Evolutionary conservation across 2,888 invertebrate species (phyloP).

Genomic region (Anoplius nigerrimus): DNA sequence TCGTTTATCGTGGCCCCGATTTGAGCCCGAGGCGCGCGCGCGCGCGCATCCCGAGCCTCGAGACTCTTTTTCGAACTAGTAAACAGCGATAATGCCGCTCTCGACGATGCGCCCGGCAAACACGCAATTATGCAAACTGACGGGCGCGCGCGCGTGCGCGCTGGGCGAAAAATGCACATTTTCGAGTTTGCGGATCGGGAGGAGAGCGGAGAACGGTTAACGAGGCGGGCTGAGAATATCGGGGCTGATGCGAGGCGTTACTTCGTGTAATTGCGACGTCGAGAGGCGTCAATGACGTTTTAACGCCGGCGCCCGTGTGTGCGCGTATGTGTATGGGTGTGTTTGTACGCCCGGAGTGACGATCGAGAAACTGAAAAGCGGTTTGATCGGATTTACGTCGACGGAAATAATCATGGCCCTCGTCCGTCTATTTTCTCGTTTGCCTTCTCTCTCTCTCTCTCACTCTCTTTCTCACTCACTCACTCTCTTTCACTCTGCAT

Average conservation of each 20-base stretch:
- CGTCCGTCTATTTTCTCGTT: neutral
- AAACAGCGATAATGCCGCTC: neutral
- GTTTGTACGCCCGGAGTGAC: neutral
- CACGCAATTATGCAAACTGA: neutral
- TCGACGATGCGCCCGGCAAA: conserved; percentile 5
- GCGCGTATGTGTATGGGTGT: too few species aligned
- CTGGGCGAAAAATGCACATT: too few species aligned
- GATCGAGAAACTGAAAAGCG: neutral
- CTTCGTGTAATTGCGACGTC: too few species aligned
- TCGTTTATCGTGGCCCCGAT: too few species aligned
- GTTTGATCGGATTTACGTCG: neutral
- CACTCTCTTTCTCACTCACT: neutral
- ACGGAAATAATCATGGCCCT: neutral
- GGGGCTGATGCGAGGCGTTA: too few species aligned
- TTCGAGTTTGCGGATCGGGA: too few species aligned
- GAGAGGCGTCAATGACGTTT: too few species aligned
- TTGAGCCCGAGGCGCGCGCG: too few species aligned
- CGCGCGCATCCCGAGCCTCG: conserved; percentile 23
- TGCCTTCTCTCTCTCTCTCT: neutral
- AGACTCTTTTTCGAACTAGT: neutral
- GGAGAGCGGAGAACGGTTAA: too few species aligned
- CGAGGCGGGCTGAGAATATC: too few species aligned
- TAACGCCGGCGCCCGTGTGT: too few species aligned
- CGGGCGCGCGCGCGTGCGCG: neutral
- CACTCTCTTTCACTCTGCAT: neutral